Evolutionary conservation across 2,113 vertebrate species (phyloP).

Genomic region (Menura novaehollandiae): DNA sequence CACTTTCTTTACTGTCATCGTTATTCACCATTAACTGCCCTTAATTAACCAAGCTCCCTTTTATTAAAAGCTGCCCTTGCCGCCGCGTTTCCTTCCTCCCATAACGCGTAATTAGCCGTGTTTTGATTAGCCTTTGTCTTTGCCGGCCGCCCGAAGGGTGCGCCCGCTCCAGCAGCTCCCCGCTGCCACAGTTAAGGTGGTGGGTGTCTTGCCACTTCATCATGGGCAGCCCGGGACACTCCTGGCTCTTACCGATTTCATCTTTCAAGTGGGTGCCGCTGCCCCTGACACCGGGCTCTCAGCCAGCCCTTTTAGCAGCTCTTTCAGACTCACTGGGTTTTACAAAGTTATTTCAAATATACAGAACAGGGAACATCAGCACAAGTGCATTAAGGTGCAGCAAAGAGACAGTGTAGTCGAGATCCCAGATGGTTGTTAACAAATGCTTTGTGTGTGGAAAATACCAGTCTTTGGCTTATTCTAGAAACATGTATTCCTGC

Average conservation of each 20-base stretch:
- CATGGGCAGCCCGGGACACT: neutral
- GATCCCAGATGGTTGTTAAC: neutral
- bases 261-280: rapidly evolving
- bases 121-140: neutral
- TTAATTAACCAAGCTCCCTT: neutral
- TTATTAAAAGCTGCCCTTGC: neutral
- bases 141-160: rapidly evolving
- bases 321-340: neutral
- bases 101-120: neutral
- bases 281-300: neutral
- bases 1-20: rapidly evolving
- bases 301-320: neutral
- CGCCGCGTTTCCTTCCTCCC: neutral
- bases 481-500: neutral
- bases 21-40: neutral
- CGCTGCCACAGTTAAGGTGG: neutral
- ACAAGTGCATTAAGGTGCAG: neutral
- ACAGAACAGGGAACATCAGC: neutral
- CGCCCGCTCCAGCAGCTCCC: neutral
- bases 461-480: neutral
- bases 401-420: rapidly evolving
- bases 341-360: neutral
- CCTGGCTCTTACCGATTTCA: neutral
- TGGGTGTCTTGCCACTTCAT: neutral
- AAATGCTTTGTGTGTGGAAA: neutral